These are phyloP conservation scores for Rhinoptilus africanus DNA, from an alignment of 2,113 vertebrate species.

Conservation along the genomic window DNA sequence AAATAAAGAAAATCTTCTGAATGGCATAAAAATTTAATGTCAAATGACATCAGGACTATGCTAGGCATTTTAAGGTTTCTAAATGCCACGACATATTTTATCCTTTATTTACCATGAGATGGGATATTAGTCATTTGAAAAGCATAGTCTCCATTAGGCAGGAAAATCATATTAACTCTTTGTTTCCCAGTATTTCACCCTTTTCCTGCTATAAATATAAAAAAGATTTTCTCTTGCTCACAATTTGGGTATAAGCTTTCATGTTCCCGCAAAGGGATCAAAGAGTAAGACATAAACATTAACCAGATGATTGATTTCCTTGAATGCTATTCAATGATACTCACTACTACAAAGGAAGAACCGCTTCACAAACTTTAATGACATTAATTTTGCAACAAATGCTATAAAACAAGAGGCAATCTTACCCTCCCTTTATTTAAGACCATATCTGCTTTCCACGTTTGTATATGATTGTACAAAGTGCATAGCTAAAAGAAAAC, in stretches of 20 bases:
- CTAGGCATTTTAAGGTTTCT: constrained; percentile 6
- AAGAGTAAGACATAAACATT: not conserved
- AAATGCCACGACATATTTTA: constrained; percentile 16
- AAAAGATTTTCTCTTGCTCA: not conserved
- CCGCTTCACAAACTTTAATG: not conserved
- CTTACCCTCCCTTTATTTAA: not conserved
- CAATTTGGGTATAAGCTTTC: not conserved
- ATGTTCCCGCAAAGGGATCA: not conserved
- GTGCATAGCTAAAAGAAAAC: not conserved
- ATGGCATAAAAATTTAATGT: constrained; percentile 13
- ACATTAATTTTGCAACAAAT: not conserved
- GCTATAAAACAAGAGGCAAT: not conserved
- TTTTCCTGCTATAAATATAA: not conserved
- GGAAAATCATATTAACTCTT: constrained; percentile 14
- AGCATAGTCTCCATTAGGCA: not conserved
- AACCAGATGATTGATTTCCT: not conserved
- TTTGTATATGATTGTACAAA: not conserved
- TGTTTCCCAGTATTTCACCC: not conserved
- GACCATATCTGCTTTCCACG: not conserved
- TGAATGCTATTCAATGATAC: not conserved
- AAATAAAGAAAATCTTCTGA: constrained; percentile 32
- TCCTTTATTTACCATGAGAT: constrained; percentile 15
- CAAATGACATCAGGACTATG: constrained; percentile 12
- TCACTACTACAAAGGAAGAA: not conserved
- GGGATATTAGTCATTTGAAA: constrained; percentile 21